Base-by-base conservation (phyloP, 35 echinoderm and acorn worm genomes). In the Apostichopus californicus region DNA sequence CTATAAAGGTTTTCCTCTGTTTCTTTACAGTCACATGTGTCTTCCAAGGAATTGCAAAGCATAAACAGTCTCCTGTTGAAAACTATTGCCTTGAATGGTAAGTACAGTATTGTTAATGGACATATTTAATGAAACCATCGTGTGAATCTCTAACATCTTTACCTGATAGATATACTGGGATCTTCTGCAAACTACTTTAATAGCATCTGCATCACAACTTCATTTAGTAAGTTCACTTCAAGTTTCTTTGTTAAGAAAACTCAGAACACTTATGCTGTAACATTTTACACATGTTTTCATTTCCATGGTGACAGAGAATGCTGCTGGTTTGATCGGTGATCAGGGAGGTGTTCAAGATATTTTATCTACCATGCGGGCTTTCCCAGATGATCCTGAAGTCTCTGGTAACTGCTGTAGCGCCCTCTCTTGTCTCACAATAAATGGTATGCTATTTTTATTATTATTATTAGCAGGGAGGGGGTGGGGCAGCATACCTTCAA, bases 281-380 rank as follows among this genome's bases (percentile, higher is more conserved):
- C 58, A 60, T 60, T 4, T 60, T 60, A 60, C 1, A 60, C 28
- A 34, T 1, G 1, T 34, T 34, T 60, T 68, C 52, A 12, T 21
- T 54, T 79, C 54, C 9, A 18, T 81, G 10, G 10, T 72, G 90
- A 15, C 92, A 99, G 97, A 96, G 93, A 80, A 93, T 88, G 93
- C 95, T 52, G 97, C 97, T 21, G 93, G 95, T 63, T 25, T 85
- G 55, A 98, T 99, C 25, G 97, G 95, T 80, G 58, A 87, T 23
- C 88, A 79, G 6, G 97, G 97, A 54, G 95, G 97, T 12, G 93
- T 99, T 13, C 97, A 99, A 81, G 97, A 99, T 71, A 92, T 99
- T 78, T 57, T 96, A 57, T 91, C 97, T 8, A 93, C 93, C 13
- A 91, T 96, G 83, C 58, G 97, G n/a, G 85, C 93, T 4, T 93